Base-by-base conservation (phyloP, 2,888 invertebrate genomes). In the Sisyra terminalis region DNA sequence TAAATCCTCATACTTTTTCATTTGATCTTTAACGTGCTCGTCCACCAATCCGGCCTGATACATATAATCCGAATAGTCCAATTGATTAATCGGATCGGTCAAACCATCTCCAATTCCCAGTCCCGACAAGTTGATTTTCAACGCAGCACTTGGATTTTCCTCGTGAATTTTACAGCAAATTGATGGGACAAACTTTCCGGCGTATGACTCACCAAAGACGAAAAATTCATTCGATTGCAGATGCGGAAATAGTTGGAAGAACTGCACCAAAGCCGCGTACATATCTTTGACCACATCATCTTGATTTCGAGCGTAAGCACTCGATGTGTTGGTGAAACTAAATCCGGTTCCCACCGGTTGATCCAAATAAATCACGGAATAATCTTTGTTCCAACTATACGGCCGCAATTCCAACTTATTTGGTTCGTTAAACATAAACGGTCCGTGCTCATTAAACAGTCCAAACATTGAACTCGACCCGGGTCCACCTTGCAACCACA, bases 131-230 rank as follows among this genome's bases (percentile, higher is more conserved):
- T 84, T 83, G n/a, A 85, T 80, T n/a, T n/a, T n/a, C n/a, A n/a
- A n/a, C 58, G 65, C 58, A 1, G 78, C 73, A 5, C 51, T 57
- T 7, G 67, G 64, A 52, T 73, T 72, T 48, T 75, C 75, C 49
- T 71, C 69, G 51, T 81, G 74, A 44, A 86, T 84, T 1, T 78
- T 74, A 55, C 81, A n/a, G n/a, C n/a, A n/a, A n/a, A n/a, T n/a
- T n/a, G n/a, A n/a, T n/a, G 92, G 92, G 0, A 77, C 72, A 56
- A 79, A 79, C 57, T 78, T 78, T 1, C 92, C 90, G 36, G 75
- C 89, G 56, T 90, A 90, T 0, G 88, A 89, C 64, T 93, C 92
- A 2, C 93, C 93, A n/a, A n/a, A n/a, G n/a, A n/a, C n/a, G n/a
- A n/a, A n/a, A n/a, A n/a, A n/a, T n/a, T n/a, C n/a, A n/a, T 79